Percentiles rank a stretch among this genome's conserved stretches.
phyloP scores from a whole-genome alignment of 2,888 invertebrate genomes.

The Plagiodera versicolora region DNA sequence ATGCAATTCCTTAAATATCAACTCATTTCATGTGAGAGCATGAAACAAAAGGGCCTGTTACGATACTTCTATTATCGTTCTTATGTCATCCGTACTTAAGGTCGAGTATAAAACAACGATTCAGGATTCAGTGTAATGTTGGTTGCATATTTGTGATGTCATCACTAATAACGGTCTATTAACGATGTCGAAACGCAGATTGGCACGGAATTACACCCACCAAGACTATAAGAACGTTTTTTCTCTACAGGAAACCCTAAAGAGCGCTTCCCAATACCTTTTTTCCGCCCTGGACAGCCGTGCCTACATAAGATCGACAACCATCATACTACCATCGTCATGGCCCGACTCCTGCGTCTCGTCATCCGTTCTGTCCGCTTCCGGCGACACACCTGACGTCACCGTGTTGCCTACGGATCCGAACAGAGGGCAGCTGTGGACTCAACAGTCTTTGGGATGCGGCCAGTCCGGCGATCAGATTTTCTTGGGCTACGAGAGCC shows the following conservation, averaged over 20 bases:
- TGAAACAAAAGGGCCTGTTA: no score
- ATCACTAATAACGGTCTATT: no score
- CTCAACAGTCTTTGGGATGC: slow-evolving; percentile 64
- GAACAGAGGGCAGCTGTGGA: slow-evolving; percentile 61
- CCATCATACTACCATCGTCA: slow-evolving; percentile 61
- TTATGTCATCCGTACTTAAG: no score
- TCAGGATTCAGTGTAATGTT: no score
- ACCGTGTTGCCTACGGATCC: slow-evolving; percentile 57
- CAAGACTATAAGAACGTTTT: no score
- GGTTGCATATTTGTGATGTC: no score
- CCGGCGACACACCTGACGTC: slow-evolving; percentile 61
- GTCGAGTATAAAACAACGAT: no score
- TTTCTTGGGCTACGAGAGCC: slow-evolving; percentile 55
- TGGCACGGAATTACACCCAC: no score
- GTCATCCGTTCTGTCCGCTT: slow-evolving; percentile 51
- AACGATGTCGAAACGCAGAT: no score
- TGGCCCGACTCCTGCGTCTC: slow-evolving; percentile 61
- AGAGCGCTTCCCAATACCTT: slow-evolving; percentile 60
- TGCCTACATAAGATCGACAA: slow-evolving; percentile 61
- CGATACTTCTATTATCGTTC: no score
- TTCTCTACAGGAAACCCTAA: slow-evolving; percentile 58
- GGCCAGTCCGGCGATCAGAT: slow-evolving; percentile 63
- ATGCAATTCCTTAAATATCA: no score
- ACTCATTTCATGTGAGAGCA: no score
- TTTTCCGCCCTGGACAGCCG: slow-evolving; percentile 61